Conservation (phyloP, 1,140 invertebrate genomes). For the Augochlora pura region DNA sequence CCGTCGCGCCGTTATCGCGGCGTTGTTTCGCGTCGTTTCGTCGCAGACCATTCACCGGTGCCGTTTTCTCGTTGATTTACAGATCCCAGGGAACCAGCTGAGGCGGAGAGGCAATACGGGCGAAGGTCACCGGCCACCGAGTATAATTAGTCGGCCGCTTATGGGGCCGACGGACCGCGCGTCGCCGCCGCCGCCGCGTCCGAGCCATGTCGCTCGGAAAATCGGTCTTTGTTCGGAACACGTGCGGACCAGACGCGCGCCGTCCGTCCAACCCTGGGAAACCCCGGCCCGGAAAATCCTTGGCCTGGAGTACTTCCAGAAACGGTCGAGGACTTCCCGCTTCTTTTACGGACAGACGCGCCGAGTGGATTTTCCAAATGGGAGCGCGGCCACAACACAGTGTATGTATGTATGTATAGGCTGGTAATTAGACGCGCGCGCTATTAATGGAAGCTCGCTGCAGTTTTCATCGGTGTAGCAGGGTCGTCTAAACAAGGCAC, state of each 20-base stretch:
- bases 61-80: conserved; percentile 21
- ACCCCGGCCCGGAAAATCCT: background rate
- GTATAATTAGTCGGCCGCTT: conserved; percentile 60
- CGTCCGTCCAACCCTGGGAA: conserved; percentile 10
- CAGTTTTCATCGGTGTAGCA: no score
- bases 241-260: conserved; percentile 12
- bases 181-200: background rate
- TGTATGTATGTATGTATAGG: no score
- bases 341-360: background rate
- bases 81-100: conserved; percentile 50
- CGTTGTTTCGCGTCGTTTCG: no score
- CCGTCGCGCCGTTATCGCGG: background rate
- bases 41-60: background rate
- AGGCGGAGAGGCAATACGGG: background rate
- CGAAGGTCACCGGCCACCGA: conserved; percentile 52
- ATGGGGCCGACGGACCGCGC: conserved; percentile 23
- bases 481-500: no score
- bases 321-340: background rate
- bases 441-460: no score
- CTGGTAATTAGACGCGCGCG: background rate
- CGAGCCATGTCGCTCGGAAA: conserved; percentile 22
- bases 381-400: background rate
- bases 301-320: background rate
- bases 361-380: conserved; percentile 11
- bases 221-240: conserved; percentile 52